A percentile compares a stretch with the other conserved stretches of the same genome.
Evolutionary conservation across 2,113 vertebrate genomes (phyloP).

Genomic region (Garra rufa): DNA sequence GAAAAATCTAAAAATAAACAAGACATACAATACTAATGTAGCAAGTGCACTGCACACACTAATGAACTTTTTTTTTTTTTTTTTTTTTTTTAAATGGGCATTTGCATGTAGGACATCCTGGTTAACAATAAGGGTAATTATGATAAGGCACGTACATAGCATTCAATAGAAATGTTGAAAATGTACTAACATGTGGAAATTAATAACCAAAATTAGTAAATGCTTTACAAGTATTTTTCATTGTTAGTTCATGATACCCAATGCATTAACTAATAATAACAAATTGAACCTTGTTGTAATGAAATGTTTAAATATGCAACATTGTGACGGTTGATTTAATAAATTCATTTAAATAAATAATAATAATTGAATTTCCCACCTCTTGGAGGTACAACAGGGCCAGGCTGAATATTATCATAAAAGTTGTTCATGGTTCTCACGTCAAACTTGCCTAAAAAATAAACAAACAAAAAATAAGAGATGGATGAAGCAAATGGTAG

Average conservation of each 20-base stretch:
- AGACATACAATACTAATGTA: too few species aligned
- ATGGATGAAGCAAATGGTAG: not conserved
- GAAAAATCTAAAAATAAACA: too few species aligned
- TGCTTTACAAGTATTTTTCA: not conserved
- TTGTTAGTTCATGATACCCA: not conserved
- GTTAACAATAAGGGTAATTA: too few species aligned
- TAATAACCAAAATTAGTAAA: not conserved
- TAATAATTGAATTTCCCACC: slow-evolving; percentile 75
- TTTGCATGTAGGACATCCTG: too few species aligned
- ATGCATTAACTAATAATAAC: not conserved
- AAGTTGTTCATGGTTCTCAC: slow-evolving; percentile 94
- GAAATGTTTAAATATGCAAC: not conserved
- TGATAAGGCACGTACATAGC: too few species aligned
- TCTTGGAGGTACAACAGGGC: slow-evolving; percentile 92
- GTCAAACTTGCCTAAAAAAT: slow-evolving; percentile 90
- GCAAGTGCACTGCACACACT: too few species aligned
- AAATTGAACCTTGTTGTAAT: not conserved
- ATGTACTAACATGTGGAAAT: too few species aligned
- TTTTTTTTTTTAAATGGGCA: too few species aligned
- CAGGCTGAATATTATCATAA: slow-evolving; percentile 95
- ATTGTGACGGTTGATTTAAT: not conserved
- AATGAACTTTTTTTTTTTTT: too few species aligned
- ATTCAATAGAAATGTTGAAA: too few species aligned
- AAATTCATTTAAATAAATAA: not conserved
- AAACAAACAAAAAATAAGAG: slow-evolving; percentile 35